A percentile compares a stretch with the other conserved stretches of the same genome.
phyloP scores from a whole-genome alignment of 30 jellyfish, hydroid and myxozoan genomes.

The Morbakka virulenta region DNA sequence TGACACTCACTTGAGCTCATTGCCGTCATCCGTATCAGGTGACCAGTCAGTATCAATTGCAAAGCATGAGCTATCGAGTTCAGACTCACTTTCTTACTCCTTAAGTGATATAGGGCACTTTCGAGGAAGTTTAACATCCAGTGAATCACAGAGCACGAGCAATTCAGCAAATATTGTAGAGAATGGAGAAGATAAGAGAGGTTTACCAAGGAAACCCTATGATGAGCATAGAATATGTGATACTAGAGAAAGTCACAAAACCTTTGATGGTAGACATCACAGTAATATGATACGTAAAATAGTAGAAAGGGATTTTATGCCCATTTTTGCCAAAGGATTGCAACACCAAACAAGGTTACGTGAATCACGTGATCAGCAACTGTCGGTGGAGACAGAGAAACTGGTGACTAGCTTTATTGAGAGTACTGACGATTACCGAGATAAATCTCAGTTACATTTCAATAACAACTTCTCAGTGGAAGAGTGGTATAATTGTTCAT shows the following conservation, averaged over 20 bases:
- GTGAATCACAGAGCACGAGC: not conserved
- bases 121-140: not conserved
- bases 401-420: slow-evolving; percentile 41
- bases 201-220: not conserved
- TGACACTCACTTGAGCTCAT: not conserved
- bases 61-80: no score
- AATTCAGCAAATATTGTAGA: not conserved
- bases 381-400: slow-evolving; percentile 24
- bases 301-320: slow-evolving; percentile 55
- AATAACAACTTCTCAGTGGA: slow-evolving; percentile 10
- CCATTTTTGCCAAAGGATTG: not conserved
- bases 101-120: not conserved
- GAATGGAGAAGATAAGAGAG: not conserved
- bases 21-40: not conserved
- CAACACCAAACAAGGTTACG: not conserved
- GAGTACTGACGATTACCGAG: slow-evolving; percentile 23
- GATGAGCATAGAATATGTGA: no score
- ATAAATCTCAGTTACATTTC: not conserved
- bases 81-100: no score
- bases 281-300: slow-evolving; percentile 45
- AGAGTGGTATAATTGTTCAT: not conserved
- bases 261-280: not conserved
- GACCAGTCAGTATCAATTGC: no score
- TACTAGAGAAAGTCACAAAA: no score
- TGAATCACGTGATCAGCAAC: slow-evolving; percentile 1